These are phyloP conservation scores for Mesoligia furuncula DNA, from an alignment of 2,888 invertebrate genomes.

Conservation along the genomic window DNA sequence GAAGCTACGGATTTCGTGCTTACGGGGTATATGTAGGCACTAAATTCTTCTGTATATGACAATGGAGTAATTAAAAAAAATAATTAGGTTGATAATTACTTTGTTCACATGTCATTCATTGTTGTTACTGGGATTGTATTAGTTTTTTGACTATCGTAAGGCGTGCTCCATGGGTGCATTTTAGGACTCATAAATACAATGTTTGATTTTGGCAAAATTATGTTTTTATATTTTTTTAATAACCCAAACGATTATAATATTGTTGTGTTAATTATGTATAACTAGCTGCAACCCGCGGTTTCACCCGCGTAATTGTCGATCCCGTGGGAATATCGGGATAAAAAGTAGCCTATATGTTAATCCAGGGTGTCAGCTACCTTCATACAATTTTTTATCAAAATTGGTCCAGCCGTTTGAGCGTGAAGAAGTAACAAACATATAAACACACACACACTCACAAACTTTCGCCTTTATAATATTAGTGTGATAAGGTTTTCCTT, in stretches of 20 bases:
- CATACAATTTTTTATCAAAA: no score
- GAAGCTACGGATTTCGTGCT: no score
- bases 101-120: not conserved
- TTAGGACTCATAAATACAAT: not conserved
- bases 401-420: no score
- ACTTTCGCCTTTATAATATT: no score
- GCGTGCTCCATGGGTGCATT: not conserved
- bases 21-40: not conserved
- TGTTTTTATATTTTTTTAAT: not conserved
- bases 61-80: not conserved
- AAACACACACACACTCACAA: no score
- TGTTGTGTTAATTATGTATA: not conserved
- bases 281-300: no score
- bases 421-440: no score
- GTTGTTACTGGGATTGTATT: not conserved
- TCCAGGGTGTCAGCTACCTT: no score
- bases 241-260: not conserved
- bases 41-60: not conserved
- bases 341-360: no score
- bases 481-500: conserved; percentile 49
- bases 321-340: no score
- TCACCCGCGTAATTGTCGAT: no score
- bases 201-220: not conserved
- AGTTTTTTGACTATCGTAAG: not conserved
- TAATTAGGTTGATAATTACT: no score